Evolutionary conservation across 2,888 invertebrate genomes (phyloP).

Genomic region (Xestia sexstrigata): DNA sequence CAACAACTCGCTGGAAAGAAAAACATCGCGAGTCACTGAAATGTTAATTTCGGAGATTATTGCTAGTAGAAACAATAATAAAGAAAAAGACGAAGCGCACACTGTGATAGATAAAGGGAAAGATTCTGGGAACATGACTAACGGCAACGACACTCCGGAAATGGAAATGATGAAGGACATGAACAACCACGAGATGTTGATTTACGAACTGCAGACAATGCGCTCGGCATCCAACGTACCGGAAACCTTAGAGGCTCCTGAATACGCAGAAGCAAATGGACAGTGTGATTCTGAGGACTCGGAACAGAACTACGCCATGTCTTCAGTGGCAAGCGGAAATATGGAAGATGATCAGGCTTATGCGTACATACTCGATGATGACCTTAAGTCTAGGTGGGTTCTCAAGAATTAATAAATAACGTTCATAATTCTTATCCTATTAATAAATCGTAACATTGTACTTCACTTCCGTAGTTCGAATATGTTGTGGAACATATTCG

Average conservation of each 20-base stretch:
- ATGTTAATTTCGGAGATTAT: constrained; percentile 89
- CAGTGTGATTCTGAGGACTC: constrained; percentile 86
- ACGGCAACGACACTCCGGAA: constrained; percentile 80
- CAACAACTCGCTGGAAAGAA: constrained; percentile 86
- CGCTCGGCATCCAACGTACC: constrained; percentile 87
- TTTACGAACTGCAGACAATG: constrained; percentile 93
- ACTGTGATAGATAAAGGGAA: constrained; percentile 89
- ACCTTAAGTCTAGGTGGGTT: constrained; percentile 88
- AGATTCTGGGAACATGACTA: constrained; percentile 75
- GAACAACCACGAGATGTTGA: constrained; percentile 93
- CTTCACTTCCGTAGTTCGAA: constrained; percentile 62
- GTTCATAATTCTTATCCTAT: constrained; percentile 46
- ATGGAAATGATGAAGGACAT: constrained; percentile 86
- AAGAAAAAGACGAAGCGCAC: constrained; percentile 81
- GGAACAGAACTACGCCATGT: constrained; percentile 84
- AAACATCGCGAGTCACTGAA: constrained; percentile 88
- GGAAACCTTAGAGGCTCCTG: constrained; percentile 74
- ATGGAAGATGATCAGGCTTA: constrained; percentile 87
- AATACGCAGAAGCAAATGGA: constrained; percentile 76
- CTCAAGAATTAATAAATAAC: constrained; percentile 20
- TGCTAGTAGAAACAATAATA: constrained; percentile 88
- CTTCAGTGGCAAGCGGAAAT: constrained; percentile 82
- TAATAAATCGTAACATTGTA: constrained; percentile 40
- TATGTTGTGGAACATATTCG: constrained; percentile 54
- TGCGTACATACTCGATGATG: constrained; percentile 87